Conservation (phyloP, 1,140 invertebrate species). For the Drosophila sp. region DNA sequence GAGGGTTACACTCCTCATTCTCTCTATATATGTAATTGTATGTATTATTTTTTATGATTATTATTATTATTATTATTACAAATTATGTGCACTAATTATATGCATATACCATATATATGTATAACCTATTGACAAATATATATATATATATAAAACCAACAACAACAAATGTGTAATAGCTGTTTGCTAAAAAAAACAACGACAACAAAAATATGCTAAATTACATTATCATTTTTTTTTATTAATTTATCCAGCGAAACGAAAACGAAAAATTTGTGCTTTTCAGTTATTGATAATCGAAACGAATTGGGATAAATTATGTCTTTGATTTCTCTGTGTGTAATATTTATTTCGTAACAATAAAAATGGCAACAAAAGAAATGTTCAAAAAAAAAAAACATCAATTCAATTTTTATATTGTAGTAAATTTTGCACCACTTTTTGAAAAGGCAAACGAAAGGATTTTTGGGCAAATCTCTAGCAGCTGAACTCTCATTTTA, state of each 20-base stretch:
- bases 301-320: conserved; percentile 27
- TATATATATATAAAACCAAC: conserved; percentile 42
- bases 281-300: background rate
- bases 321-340: conserved; percentile 62
- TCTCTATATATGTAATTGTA: conserved; percentile 39
- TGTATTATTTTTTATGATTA: conserved; percentile 61
- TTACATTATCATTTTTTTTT: conserved; percentile 64
- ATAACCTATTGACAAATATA: conserved; percentile 73
- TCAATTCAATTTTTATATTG: background rate
- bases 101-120: conserved; percentile 68
- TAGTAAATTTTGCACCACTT: too few species aligned
- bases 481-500: too few species aligned
- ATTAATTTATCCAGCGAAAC: conserved; percentile 31
- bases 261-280: conserved; percentile 38
- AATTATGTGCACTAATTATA: conserved; percentile 67
- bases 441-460: too few species aligned
- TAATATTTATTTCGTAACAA: conserved; percentile 72
- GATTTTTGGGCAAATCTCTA: too few species aligned
- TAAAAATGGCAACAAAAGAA: conserved; percentile 55
- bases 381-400: conserved; percentile 42
- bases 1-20: background rate
- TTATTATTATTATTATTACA: conserved; percentile 58
- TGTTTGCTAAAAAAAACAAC: conserved; percentile 58
- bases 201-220: conserved; percentile 21
- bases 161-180: conserved; percentile 69